phyloP scores from a whole-genome alignment of 92 coral and sea anemone species.

The Umimayanthus chanpuru region DNA sequence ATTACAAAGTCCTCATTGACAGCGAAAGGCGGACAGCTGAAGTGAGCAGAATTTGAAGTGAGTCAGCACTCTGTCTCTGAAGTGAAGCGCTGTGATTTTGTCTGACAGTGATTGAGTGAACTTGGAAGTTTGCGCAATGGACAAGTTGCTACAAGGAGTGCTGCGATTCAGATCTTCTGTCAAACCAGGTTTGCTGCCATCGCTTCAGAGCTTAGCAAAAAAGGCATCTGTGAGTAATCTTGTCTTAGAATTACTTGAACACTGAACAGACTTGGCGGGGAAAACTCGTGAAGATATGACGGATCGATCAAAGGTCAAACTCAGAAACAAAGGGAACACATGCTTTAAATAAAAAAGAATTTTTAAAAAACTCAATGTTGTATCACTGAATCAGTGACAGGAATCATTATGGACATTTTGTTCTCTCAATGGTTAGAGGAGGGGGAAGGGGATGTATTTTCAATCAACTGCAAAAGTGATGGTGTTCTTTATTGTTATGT shows the following conservation, averaged over 20 bases:
- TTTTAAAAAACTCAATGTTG: too few relatives aligned
- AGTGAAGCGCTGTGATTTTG: too few relatives aligned
- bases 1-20: neutral
- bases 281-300: too few relatives aligned
- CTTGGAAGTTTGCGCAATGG: conserved; percentile 50
- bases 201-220: conserved; percentile 67
- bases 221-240: conserved; percentile 58
- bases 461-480: too few relatives aligned
- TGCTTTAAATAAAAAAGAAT: neutral
- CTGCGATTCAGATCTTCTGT: conserved; percentile 66
- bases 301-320: neutral
- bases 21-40: neutral
- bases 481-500: too few relatives aligned
- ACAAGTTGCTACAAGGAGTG: conserved; percentile 68
- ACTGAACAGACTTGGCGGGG: neutral
- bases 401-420: too few relatives aligned
- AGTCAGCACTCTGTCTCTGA: too few relatives aligned
- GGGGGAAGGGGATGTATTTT: too few relatives aligned
- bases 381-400: too few relatives aligned
- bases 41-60: neutral
- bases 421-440: too few relatives aligned
- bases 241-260: neutral
- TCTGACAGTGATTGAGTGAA: too few relatives aligned
- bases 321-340: neutral
- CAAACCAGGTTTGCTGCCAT: conserved; percentile 61